Conservation (phyloP, 2,797 vertebrate species). For the Aselliscus stoliczkanus region DNA sequence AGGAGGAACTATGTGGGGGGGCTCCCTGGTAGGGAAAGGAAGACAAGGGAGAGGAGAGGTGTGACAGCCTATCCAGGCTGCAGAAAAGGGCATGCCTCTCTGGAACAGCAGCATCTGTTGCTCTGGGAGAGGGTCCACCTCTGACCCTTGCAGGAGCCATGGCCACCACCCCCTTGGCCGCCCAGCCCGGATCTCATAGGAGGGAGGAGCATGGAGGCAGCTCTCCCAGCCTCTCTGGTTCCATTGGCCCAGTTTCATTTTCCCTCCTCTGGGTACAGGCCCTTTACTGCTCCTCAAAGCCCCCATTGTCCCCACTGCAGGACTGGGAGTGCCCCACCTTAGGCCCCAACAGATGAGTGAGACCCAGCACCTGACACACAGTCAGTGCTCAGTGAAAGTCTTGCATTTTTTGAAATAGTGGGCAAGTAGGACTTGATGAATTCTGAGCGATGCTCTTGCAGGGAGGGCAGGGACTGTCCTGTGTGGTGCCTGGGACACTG, state of each 20-base stretch:
- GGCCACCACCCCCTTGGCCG: conserved; percentile 10
- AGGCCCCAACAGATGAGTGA: neutral
- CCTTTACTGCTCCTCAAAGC: neutral
- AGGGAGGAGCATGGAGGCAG: conserved; percentile 35
- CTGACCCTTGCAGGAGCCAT: conserved; percentile 49
- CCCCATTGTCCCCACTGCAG: neutral
- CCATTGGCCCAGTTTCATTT: neutral
- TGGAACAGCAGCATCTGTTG: neutral
- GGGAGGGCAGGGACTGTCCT: neutral
- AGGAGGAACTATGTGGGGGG: neutral
- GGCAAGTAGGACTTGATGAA: rapidly evolving
- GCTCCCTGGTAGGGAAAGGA: neutral
- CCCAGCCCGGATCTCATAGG: conserved; percentile 56
- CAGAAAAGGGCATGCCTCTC: neutral
- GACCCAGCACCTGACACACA: no score
- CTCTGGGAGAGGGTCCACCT: conserved; percentile 44
- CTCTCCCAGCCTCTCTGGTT: neutral
- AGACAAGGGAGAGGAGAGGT: neutral
- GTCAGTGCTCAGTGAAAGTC: neutral
- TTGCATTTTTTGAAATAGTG: neutral
- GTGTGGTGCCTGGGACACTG: rapidly evolving
- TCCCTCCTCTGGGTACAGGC: neutral
- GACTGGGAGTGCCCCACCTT: neutral
- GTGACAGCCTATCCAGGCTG: neutral
- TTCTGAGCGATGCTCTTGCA: rapidly evolving